Evolutionary conservation across 37 sponge, comb jelly and placozoan species (phyloP), one percentile per base, ranked within the genome.

Genomic region (Spongilla lacustris): DNA sequence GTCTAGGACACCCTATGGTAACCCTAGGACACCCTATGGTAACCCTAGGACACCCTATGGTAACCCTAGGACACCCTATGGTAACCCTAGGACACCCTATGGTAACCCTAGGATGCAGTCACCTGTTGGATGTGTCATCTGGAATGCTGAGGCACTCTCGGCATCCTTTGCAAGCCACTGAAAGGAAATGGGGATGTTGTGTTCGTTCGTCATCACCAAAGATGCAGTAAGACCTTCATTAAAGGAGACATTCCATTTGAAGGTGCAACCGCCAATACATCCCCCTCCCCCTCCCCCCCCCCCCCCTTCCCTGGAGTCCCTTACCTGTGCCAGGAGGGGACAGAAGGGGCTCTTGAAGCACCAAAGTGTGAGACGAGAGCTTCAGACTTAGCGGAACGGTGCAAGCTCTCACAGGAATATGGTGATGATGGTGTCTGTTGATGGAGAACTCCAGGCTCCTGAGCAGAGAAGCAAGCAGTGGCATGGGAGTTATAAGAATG

Each of bases 391-490:
- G 73, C 22, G 41, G 25, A 35, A 73, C 77, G 26, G 78, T 78
- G 31, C 49, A 38, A 22, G 85, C 95, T 22, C 30, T 66, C 32
- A 94, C 86, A 17, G 86, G 84, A 23, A 94, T 50, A 35, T 77
- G 85, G 71, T 67, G 26, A 6, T 4, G 21, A 37, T 89, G 87
- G 13, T 82, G 81, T 24, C 75, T 50, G 79, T 95, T 95, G 24
- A 95, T 79, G 21, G 4, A 14, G 73, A 75, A 89, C 74, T 75
- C 41, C 24, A 90, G 29, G 71, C 92, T 88, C 80, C 96, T 93
- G 58, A 38, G 87, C n/a, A 78, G 77, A 24, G 26, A 25, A 25
- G 75, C 81, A 75, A 75, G 24, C 9, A 29, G 5, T 10, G 17
- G 24, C 6, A 10, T 46, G n/a, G 2, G 24, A 46, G 58, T 33